Evolutionary conservation across 2,888 invertebrate genomes (phyloP).

Genomic region (Scaptomyza caliginosa): DNA sequence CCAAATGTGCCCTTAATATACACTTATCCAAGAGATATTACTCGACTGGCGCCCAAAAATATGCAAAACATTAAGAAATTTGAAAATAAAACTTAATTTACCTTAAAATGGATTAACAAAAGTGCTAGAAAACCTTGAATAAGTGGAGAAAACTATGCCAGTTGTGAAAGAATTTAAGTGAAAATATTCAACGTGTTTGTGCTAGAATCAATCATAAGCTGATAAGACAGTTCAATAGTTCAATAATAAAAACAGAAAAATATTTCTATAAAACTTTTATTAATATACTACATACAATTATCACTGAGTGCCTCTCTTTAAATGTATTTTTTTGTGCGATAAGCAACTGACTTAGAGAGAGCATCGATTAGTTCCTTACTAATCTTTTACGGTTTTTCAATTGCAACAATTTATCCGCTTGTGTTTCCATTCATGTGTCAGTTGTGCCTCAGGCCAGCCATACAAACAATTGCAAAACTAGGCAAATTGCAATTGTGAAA

Average conservation of each 20-base stretch:
- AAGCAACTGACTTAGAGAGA: constrained; percentile 27
- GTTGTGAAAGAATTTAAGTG: constrained; percentile 27
- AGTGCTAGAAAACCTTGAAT: constrained; percentile 35
- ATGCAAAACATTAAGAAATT: not conserved
- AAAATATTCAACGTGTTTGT: constrained; percentile 23
- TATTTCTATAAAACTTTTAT: constrained; percentile 28
- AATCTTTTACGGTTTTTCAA: constrained; percentile 8
- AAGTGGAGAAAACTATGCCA: constrained; percentile 21
- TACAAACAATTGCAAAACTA: constrained; percentile 5
- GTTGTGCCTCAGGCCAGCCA: not conserved
- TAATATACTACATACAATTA: constrained; percentile 23
- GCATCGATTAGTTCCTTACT: not conserved
- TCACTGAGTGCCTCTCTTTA: constrained; percentile 7
- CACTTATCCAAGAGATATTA: not conserved
- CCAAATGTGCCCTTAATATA: constrained; percentile 1
- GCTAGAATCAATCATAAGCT: constrained; percentile 16
- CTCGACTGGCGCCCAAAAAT: constrained; percentile 2
- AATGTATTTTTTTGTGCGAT: constrained; percentile 17
- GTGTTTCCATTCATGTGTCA: not conserved
- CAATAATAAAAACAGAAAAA: constrained; percentile 27
- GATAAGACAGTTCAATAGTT: constrained; percentile 58
- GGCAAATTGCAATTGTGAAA: not conserved
- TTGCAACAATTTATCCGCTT: constrained; percentile 6
- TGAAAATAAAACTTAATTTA: not conserved
- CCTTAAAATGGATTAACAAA: constrained; percentile 3